Base-by-base conservation (phyloP, 2,888 invertebrate genomes). In the Mesopsocus fuscifrons region DNA sequence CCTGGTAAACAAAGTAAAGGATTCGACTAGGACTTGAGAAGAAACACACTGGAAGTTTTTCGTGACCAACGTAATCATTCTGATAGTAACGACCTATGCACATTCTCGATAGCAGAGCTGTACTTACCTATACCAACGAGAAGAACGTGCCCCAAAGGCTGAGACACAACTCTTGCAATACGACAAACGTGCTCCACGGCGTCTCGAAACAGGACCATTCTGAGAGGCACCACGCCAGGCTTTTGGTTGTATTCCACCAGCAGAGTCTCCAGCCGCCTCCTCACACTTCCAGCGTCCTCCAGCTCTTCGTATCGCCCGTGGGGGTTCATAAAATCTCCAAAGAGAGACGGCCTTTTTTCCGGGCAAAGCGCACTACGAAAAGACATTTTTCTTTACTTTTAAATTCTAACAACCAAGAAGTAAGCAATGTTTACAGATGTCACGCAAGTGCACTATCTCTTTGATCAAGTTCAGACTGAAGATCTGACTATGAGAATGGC, bases 121-220 rank as follows among this genome's bases (percentile, higher is more conserved):
- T 20, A 45, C 58, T 45, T 44, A 67, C 77, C 82, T 45, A 87
- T 80, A 23, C 88, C 88, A 30, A 89, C 75, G 47, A 88, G 71
- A 13, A 89, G 64, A 72, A 84, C 71, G 57, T 89, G 76, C 1
- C 89, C 88, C 9, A 82, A 64, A 0, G 79, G 82, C 56, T 71
- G 87, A 1, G 87, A 81, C 44, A 89, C 72, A 22, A 88, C 82
- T 34, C 89, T 68, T 18, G 80, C 75, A 46, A 89, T 78, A 48
- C 83, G 73, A 46, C 79, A 77, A 43, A 89, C 70, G 59, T 89
- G 88, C 52, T 85, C 80, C 34, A 89, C 76, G 8, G 88, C 88
- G 55, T 89, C 87, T 51, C 72, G 75, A 60, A 88, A 89, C 46
- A 89, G 67, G 4, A 89, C 85, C 46, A 89, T 61, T 57, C 85